Evolutionary conservation across 2,888 invertebrate genomes (phyloP).

Genomic region (Melangyna quadrimaculata): DNA sequence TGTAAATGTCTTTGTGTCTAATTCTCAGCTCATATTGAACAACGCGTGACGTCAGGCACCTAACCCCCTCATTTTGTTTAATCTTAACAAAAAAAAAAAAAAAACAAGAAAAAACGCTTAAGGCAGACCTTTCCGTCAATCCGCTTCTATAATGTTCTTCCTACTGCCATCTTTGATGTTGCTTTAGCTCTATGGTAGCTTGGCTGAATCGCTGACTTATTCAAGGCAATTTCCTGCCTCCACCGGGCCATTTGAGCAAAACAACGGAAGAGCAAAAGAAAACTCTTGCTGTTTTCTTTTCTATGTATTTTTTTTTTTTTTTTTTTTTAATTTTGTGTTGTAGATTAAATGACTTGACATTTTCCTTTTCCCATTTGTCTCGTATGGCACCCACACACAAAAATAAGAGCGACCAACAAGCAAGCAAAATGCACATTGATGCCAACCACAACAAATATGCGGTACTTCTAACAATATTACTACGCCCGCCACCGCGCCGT

Average conservation of each 20-base stretch:
- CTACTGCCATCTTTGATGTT: neutral
- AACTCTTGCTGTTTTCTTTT: conserved; percentile 1
- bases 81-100: neutral
- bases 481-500: neutral
- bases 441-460: conserved; percentile 40
- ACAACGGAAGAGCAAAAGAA: conserved; percentile 20
- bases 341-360: conserved; percentile 65
- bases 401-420: conserved; percentile 24
- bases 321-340: conserved; percentile 11
- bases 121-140: conserved; percentile 7
- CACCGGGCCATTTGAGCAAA: conserved; percentile 20
- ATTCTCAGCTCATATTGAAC: neutral
- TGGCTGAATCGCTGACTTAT: neutral
- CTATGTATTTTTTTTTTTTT: neutral
- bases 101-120: neutral
- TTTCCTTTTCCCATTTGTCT: conserved; percentile 65
- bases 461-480: conserved; percentile 12
- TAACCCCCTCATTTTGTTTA: conserved; percentile 30
- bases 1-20: neutral
- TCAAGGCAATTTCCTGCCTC: conserved; percentile 49
- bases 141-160: neutral
- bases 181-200: neutral
- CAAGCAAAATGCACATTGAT: conserved; percentile 29
- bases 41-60: conserved; percentile 40
- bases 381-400: conserved; percentile 26